phyloP scores from a whole-genome alignment of 2,113 vertebrate genomes.

The Brachionichthys hirsutus region DNA sequence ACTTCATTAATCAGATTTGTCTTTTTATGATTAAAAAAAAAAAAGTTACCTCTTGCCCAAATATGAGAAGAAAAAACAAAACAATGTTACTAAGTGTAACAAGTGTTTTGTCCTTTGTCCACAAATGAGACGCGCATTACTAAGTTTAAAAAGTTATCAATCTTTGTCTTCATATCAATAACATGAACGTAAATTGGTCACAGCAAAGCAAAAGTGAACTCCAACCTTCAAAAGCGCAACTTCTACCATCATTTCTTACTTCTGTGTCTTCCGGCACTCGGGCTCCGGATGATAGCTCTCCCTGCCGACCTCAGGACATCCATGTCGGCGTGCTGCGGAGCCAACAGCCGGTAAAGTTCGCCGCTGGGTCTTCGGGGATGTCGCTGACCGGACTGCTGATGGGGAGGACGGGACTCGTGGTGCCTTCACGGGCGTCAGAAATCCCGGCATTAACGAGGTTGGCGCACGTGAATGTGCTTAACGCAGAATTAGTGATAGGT shows the following conservation, averaged over 20 bases:
- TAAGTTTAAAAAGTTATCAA: no score
- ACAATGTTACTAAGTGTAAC: no score
- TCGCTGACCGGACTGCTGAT: conserved; percentile 43
- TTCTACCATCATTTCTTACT: conserved; percentile 74
- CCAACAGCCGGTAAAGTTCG: conserved; percentile 18
- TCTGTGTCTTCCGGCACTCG: conserved; percentile 81
- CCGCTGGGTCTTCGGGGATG: background rate
- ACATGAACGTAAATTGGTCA: background rate
- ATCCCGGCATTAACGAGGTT: conserved; percentile 7
- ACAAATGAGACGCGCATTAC: no score
- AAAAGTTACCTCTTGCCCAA: no score
- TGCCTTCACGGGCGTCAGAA: conserved; percentile 43
- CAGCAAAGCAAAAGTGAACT: conserved; percentile 6
- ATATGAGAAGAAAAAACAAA: no score
- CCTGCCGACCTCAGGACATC: conserved; percentile 85
- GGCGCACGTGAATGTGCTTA: conserved; percentile 15
- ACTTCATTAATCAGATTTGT: no score
- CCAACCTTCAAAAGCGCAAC: background rate
- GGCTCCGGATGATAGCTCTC: conserved; percentile 85
- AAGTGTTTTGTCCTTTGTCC: no score
- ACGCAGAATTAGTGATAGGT: conserved; percentile 1
- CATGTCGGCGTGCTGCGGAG: conserved; percentile 65
- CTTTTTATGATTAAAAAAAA: no score
- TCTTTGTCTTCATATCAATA: no score
- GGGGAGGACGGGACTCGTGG: conserved; percentile 35